These are phyloP conservation scores for Hestina assimilis DNA, from an alignment of 1,140 invertebrate genomes.

Conservation along the genomic window DNA sequence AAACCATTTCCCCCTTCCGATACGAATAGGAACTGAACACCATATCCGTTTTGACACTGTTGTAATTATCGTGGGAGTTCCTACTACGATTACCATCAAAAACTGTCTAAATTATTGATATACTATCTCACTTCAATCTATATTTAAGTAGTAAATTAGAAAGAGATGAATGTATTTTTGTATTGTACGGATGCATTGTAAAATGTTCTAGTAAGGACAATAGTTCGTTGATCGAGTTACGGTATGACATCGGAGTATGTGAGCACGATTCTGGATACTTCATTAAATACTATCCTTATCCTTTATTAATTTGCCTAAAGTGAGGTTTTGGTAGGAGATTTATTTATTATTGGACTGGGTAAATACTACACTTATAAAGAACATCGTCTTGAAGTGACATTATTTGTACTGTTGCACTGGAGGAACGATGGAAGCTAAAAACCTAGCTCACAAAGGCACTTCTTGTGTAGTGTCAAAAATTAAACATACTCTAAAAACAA, in stretches of 20 bases:
- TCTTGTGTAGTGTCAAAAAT: no score
- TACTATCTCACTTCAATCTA: constrained; percentile 28
- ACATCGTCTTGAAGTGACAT: no score
- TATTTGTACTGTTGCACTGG: no score
- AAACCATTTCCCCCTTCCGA: constrained; percentile 37
- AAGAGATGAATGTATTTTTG: constrained; percentile 25
- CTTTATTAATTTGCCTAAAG: background rate
- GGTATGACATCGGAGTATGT: constrained; percentile 4
- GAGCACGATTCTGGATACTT: constrained; percentile 13
- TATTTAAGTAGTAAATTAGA: constrained; percentile 15
- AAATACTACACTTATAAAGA: no score
- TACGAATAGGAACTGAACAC: constrained; percentile 34
- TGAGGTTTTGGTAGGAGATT: no score
- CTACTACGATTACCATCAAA: constrained; percentile 33
- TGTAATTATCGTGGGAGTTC: constrained; percentile 60
- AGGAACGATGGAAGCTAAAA: no score
- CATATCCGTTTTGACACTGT: constrained; percentile 59
- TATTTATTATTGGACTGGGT: no score
- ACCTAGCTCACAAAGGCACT: no score
- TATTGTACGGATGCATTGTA: constrained; percentile 23
- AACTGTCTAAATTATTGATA: constrained; percentile 40
- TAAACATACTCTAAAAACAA: no score
- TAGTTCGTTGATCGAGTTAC: constrained; percentile 19
- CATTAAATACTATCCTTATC: background rate
- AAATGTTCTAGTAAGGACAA: constrained; percentile 42